A percentile compares a stretch with the other conserved stretches of the same genome.
These are phyloP conservation scores for Rhabdomys dilectus DNA, from an alignment of 2,113 vertebrate genomes.

Conservation along the genomic window DNA sequence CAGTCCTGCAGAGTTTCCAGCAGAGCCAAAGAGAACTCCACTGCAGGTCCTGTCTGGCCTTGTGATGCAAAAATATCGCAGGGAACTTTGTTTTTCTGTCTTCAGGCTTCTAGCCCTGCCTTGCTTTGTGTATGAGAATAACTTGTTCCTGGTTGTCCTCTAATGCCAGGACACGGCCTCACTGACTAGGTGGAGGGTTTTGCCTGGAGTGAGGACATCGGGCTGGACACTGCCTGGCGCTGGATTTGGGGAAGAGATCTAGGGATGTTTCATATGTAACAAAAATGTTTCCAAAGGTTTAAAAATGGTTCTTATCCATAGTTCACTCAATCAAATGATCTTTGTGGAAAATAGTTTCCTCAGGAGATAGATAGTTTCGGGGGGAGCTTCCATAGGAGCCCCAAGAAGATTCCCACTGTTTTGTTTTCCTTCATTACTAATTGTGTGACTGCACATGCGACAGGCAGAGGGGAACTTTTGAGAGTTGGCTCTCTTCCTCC, in stretches of 20 bases:
- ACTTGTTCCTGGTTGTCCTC: background rate
- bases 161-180: rapidly evolving
- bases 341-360: background rate
- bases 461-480: background rate
- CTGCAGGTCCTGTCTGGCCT: background rate
- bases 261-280: background rate
- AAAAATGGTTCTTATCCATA: background rate
- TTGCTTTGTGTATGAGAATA: background rate
- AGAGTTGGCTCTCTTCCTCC: background rate
- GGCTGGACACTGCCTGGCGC: background rate
- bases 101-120: background rate
- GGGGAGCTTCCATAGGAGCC: background rate
- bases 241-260: background rate
- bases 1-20: background rate
- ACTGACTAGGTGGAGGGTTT: background rate
- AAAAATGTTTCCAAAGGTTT: background rate
- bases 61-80: background rate
- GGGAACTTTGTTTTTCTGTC: background rate
- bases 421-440: background rate
- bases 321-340: background rate
- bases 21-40: background rate
- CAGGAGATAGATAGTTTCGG: background rate
- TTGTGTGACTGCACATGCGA: background rate
- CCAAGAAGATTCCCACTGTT: background rate
- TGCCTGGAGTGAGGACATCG: background rate